Evolutionary conservation across 1,140 invertebrate genomes (phyloP).

Genomic region (Papilio aristodemus): DNA sequence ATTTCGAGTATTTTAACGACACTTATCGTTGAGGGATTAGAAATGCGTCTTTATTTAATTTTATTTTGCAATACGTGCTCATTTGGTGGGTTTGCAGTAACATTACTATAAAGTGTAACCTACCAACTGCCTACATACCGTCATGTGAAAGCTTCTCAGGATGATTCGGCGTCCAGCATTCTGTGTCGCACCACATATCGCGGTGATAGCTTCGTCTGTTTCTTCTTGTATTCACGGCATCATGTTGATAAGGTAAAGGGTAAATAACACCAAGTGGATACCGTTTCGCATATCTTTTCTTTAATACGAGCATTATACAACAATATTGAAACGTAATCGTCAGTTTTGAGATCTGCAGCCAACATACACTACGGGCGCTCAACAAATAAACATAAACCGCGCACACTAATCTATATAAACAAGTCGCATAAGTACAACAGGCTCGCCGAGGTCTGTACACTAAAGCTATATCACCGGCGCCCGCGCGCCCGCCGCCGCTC

Average conservation of each 20-base stretch:
- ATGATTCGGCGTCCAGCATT: too few relatives aligned
- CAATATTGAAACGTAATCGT: slow-evolving; percentile 80
- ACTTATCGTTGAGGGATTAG: too few relatives aligned
- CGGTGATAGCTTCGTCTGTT: too few relatives aligned
- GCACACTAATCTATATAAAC: slow-evolving; percentile 80
- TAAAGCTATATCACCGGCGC: slow-evolving; percentile 73
- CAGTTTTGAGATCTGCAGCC: slow-evolving; percentile 79
- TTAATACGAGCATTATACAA: slow-evolving; percentile 81
- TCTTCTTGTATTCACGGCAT: too few relatives aligned
- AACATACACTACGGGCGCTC: slow-evolving; percentile 79
- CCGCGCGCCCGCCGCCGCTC: neutral
- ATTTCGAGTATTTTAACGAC: too few relatives aligned
- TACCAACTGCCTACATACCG: too few relatives aligned
- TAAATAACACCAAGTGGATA: slow-evolving; percentile 52
- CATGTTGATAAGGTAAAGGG: slow-evolving; percentile 24
- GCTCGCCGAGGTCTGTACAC: slow-evolving; percentile 72
- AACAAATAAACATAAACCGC: slow-evolving; percentile 79
- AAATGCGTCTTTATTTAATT: too few relatives aligned
- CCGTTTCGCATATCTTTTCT: slow-evolving; percentile 78
- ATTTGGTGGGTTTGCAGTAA: too few relatives aligned
- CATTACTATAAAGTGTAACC: too few relatives aligned
- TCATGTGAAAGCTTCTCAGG: too few relatives aligned
- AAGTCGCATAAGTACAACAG: slow-evolving; percentile 79
- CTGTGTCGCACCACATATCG: too few relatives aligned
- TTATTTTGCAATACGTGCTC: too few relatives aligned